Evolutionary conservation across 2,113 vertebrate genomes (phyloP), one percentile per base, ranked within the genome.

Genomic region (Sturnus vulgaris): DNA sequence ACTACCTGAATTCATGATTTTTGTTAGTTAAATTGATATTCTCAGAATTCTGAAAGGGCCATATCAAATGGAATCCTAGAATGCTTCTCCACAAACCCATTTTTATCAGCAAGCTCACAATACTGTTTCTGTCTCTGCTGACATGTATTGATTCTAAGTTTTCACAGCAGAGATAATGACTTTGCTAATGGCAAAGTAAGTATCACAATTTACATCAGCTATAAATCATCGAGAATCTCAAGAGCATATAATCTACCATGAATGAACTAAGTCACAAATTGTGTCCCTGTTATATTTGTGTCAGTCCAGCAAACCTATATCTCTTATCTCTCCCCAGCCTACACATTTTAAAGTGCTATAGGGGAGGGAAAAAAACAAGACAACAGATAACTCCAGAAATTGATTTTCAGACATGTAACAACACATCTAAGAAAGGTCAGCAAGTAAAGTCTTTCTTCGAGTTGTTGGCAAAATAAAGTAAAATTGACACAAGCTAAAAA

Each of bases 101-200:
- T 82, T 81, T 46, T 86, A 79, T 33, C 20, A 1, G 20, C 77
- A 72, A 61, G 42, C 72, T 86, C 69, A 78, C 64, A 68, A 81
- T 63, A 49, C 50, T 85, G 22, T 63, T 96, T 81, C 84, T 92
- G 68, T 75, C 85, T 82, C 70, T 82, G 69, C 37, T 94, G 96
- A 90, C 72, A 57, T n/a, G 9, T 83, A 88, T 68, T 85, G 95
- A 95, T 88, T 69, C 77, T 72, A 63, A 92, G 30, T 94, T 86
- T 83, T 86, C 88, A 73, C 0, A 10, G 85, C 82, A 81, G 47
- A 53, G 57, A 85, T 95, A 96, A 95, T 82, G 83, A 80, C 61
- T 95, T 96, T 94, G 75, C 71, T 96, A 97, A 96, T 91, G 86
- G 70, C 73, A 68, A 70, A 75, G 80, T 90, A 94, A 96, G 89